A percentile compares a stretch with the other conserved stretches of the same genome.
phyloP scores from a whole-genome alignment of 2,113 vertebrate genomes.

The Naja naja region DNA sequence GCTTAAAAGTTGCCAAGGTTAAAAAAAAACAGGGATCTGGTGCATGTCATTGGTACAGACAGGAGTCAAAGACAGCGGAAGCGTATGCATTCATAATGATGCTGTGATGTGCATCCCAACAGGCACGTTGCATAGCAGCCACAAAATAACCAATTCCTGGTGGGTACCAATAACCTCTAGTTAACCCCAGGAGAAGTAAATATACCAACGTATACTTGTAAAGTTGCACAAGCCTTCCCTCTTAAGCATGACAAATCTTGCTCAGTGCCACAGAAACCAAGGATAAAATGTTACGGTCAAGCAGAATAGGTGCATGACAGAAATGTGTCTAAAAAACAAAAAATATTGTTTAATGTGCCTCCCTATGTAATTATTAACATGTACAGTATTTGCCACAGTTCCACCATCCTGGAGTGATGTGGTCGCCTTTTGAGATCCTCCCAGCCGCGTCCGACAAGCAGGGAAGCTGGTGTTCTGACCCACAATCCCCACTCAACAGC shows the following conservation, averaged over 20 bases:
- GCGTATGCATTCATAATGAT: background rate
- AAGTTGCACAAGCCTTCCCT: background rate
- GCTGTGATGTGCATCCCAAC: background rate
- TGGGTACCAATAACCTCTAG: background rate
- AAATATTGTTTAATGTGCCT: background rate
- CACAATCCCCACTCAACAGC: no score
- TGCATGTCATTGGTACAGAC: background rate
- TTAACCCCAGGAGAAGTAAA: background rate
- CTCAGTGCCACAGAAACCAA: background rate
- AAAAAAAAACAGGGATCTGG: background rate
- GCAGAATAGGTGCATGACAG: background rate
- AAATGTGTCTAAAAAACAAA: background rate
- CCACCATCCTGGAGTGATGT: no score
- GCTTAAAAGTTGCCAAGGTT: background rate
- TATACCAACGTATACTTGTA: background rate
- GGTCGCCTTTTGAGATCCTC: no score
- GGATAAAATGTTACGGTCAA: background rate
- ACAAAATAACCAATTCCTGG: background rate
- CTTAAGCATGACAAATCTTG: background rate
- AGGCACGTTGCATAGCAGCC: conserved; percentile 15
- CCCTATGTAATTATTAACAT: background rate
- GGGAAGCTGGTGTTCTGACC: no score
- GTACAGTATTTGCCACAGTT: background rate
- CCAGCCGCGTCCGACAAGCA: no score
- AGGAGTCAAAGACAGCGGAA: background rate